These are phyloP conservation scores for Scaptomyza pallida DNA, from an alignment of 1,140 invertebrate genomes.

Conservation along the genomic window DNA sequence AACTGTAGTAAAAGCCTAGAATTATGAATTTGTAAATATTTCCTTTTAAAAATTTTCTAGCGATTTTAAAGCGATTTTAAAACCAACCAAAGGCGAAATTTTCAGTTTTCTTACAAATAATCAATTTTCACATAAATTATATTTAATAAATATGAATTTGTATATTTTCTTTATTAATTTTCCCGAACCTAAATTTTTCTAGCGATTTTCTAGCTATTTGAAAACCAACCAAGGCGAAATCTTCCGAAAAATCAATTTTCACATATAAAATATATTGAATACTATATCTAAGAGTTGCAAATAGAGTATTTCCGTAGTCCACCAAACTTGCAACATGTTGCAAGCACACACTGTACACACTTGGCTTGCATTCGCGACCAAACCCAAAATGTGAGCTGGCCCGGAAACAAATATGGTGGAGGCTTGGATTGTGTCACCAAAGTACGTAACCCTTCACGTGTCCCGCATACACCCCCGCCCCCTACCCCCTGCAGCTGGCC, in stretches of 20 bases:
- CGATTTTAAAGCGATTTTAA: not conserved
- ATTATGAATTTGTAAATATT: too few relatives aligned
- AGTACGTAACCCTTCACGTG: not conserved
- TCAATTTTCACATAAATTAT: too few relatives aligned
- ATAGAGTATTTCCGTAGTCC: not conserved
- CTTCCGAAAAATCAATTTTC: too few relatives aligned
- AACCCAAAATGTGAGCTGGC: not conserved
- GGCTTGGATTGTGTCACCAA: not conserved
- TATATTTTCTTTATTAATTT: too few relatives aligned
- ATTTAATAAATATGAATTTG: too few relatives aligned
- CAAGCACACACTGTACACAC: not conserved
- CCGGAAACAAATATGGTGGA: not conserved
- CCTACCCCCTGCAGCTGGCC: not conserved
- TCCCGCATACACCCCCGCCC: slow-evolving; percentile 14
- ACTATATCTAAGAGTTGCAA: too few relatives aligned
- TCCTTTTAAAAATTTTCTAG: too few relatives aligned
- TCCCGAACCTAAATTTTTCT: too few relatives aligned
- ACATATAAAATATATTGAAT: too few relatives aligned
- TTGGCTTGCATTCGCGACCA: not conserved
- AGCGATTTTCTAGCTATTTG: not conserved
- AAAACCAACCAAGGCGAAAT: slow-evolving; percentile 5
- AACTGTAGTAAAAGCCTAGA: too few relatives aligned
- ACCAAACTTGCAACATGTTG: not conserved
- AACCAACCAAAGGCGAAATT: slow-evolving; percentile 2
- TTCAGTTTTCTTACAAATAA: too few relatives aligned